Evolutionary conservation across 1,140 invertebrate species (phyloP).

Genomic region (Zophobas morio): DNA sequence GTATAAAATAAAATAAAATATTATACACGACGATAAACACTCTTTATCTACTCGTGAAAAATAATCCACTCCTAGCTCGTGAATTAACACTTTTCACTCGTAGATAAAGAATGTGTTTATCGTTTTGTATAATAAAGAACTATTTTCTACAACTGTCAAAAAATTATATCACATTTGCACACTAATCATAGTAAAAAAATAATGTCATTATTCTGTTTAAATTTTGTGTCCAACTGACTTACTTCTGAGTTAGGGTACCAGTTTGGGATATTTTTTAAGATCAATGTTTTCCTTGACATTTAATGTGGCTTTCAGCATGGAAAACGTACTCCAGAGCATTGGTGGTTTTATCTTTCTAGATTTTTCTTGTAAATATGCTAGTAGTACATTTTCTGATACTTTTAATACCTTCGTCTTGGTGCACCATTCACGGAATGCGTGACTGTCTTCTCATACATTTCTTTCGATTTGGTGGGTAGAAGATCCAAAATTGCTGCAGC

Average conservation of each 20-base stretch:
- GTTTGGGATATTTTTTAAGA: background rate
- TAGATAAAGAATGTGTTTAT: no score
- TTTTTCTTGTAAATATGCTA: slow-evolving; percentile 33
- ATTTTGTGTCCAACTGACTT: background rate
- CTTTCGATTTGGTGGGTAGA: slow-evolving; percentile 1
- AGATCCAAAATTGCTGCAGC: background rate
- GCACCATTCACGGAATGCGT: slow-evolving; percentile 13
- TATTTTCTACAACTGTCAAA: no score
- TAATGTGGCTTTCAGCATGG: slow-evolving; percentile 19
- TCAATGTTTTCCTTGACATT: slow-evolving; percentile 30
- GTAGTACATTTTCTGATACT: background rate
- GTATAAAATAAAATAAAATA: no score
- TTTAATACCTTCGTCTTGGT: background rate
- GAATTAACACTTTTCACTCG: no score
- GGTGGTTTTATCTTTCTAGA: slow-evolving; percentile 11
- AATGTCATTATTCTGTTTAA: background rate
- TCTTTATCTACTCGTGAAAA: no score
- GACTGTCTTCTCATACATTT: background rate
- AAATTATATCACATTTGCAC: no score
- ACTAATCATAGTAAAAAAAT: no score
- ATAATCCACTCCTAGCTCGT: no score
- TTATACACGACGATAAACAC: no score
- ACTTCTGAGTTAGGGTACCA: slow-evolving; percentile 7
- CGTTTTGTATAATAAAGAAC: no score
- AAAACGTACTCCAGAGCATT: slow-evolving; percentile 13